A percentile compares a stretch with the other conserved stretches of the same genome.
Evolutionary conservation across 2,888 invertebrate genomes (phyloP).

Genomic region (Hydriomena furcata): DNA sequence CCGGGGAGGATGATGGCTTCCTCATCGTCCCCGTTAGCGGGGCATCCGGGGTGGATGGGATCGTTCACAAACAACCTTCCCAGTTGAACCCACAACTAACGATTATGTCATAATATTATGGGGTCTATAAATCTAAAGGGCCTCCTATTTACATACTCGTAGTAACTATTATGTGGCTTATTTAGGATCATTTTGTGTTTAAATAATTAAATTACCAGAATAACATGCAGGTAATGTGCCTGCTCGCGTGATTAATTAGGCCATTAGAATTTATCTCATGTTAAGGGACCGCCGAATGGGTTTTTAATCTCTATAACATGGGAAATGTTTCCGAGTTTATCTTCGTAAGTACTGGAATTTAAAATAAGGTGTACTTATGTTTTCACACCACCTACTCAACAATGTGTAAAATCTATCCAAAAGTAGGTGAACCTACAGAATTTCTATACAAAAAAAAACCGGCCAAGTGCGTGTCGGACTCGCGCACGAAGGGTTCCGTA

Average conservation of each 20-base stretch:
- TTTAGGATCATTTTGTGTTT: conserved; percentile 14
- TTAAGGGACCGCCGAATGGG: conserved; percentile 26
- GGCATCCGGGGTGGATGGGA: too few relatives aligned
- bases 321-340: conserved; percentile 24
- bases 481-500: too few relatives aligned
- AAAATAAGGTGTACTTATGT: background rate
- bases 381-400: too few relatives aligned
- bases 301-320: conserved; percentile 29
- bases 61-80: too few relatives aligned
- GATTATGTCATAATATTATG: background rate
- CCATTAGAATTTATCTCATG: conserved; percentile 33
- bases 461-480: too few relatives aligned
- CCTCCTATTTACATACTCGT: background rate
- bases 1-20: too few relatives aligned
- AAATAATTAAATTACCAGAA: conserved; percentile 32
- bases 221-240: conserved; percentile 29
- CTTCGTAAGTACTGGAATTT: conserved; percentile 1
- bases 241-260: conserved; percentile 31
- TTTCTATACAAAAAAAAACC: too few relatives aligned
- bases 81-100: background rate
- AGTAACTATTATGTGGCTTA: conserved; percentile 1
- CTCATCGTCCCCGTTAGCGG: too few relatives aligned
- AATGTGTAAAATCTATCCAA: too few relatives aligned
- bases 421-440: too few relatives aligned
- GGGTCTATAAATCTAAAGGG: background rate